Conservation (phyloP, 2,797 vertebrate species). For the Echiichthys vipera region DNA sequence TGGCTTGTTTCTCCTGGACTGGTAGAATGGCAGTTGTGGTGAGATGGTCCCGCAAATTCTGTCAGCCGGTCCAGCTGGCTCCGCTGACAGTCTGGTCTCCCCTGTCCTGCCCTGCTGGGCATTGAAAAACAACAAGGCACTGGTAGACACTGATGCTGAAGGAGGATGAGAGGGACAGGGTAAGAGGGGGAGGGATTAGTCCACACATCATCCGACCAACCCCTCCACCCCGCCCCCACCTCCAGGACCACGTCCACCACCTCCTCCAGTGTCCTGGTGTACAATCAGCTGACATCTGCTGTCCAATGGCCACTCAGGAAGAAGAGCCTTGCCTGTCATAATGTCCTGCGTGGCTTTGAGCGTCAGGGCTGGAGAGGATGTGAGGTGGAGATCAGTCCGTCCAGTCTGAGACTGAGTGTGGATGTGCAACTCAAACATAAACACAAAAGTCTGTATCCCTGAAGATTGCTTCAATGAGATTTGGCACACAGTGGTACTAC, state of each 20-base stretch:
- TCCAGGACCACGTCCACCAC: conserved; percentile 12
- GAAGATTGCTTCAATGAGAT: conserved; percentile 77
- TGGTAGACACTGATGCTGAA: conserved; percentile 50
- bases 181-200: too few relatives aligned
- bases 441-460: conserved; percentile 77
- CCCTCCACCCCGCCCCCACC: neutral
- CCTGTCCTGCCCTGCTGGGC: conserved; percentile 20
- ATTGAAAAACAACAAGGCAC: conserved; percentile 68
- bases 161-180: conserved; percentile 11
- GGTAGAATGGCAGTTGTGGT: conserved; percentile 31
- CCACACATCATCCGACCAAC: too few relatives aligned
- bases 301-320: conserved; percentile 26
- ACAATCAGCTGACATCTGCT: conserved; percentile 52
- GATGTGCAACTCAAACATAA: conserved; percentile 62
- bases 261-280: conserved; percentile 36
- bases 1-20: conserved; percentile 35
- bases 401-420: conserved; percentile 8
- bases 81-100: conserved; percentile 8
- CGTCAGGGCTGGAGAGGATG: neutral
- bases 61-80: neutral
- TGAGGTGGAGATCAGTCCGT: conserved; percentile 28
- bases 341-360: conserved; percentile 7
- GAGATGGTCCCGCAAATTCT: conserved; percentile 35
- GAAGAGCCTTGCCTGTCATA: neutral
- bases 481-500: conserved; percentile 80